Percentiles rank a stretch among this genome's conserved stretches.
Evolutionary conservation across 2,113 vertebrate species (phyloP).

Genomic region (human (Homo sapiens)): GRCh38 chr15:97689501-97690000

Average conservation of each 20-base stretch:
- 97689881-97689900: background rate
- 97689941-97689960: background rate
- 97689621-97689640: too few species aligned
- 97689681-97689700: too few species aligned
- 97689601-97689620: background rate
- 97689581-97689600: background rate
- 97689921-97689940: background rate
- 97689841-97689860: background rate
- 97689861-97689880: background rate
- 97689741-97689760: background rate
- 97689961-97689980: background rate
- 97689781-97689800: background rate
- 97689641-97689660: too few species aligned
- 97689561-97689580: too few species aligned
- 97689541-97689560: too few species aligned
- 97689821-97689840: background rate
- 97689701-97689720: background rate
- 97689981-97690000: background rate
- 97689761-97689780: background rate
- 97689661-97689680: background rate
- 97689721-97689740: background rate
- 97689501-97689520: background rate
- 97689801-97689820: background rate
- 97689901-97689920: background rate
- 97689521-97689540: rapidly evolving